Percentiles rank a stretch among this genome's conserved stretches.
Evolutionary conservation across 2,797 vertebrate species (phyloP).

Genomic region (Lindbergichthys nudifrons): DNA sequence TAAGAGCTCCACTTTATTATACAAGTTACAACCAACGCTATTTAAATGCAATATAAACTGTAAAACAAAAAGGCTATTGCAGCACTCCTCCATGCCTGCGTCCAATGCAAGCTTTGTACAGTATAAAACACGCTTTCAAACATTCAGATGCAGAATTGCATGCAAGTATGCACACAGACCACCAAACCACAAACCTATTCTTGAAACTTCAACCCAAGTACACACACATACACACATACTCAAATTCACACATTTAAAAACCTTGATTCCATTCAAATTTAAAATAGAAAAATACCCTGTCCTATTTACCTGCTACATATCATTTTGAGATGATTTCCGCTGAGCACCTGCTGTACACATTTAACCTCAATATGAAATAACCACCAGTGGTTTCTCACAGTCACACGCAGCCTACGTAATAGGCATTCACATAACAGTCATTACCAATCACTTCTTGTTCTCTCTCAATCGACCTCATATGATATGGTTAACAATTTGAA

Average conservation of each 20-base stretch:
- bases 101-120: constrained; percentile 31
- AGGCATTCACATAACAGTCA: neutral
- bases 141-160: constrained; percentile 3
- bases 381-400: constrained; percentile 29
- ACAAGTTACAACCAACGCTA: constrained; percentile 46
- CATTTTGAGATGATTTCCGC: constrained; percentile 27
- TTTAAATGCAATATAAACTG: constrained; percentile 35
- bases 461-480: neutral
- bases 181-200: constrained; percentile 4
- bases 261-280: neutral
- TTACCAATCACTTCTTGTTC: neutral
- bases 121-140: constrained; percentile 15
- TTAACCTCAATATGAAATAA: constrained; percentile 9
- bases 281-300: constrained; percentile 37
- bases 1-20: constrained; percentile 73
- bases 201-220: neutral
- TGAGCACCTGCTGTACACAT: constrained; percentile 21
- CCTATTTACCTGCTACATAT: constrained; percentile 52
- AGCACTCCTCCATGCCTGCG: neutral
- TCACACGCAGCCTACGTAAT: neutral
- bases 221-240: constrained; percentile 3
- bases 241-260: neutral
- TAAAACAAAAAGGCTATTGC: constrained; percentile 10
- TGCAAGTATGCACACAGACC: constrained; percentile 10
- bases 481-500: constrained; percentile 27